Conservation (phyloP, 2,888 invertebrate species). For the Acronicta psi region DNA sequence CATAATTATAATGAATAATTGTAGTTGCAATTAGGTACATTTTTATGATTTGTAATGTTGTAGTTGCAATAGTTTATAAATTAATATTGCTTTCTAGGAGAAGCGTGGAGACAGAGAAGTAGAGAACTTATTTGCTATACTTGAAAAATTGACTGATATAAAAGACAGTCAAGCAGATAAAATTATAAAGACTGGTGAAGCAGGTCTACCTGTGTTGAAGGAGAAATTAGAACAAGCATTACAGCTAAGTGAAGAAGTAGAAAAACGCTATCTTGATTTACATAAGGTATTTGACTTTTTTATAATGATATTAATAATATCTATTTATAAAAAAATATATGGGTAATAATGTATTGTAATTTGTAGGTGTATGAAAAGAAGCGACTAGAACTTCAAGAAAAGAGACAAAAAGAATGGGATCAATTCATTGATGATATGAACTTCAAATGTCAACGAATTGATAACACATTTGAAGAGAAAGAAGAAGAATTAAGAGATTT, state of each 20-base stretch:
- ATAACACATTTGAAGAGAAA: conserved; percentile 93
- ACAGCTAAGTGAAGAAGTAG: conserved; percentile 90
- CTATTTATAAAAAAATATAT: no score
- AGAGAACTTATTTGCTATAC: conserved; percentile 92
- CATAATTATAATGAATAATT: no score
- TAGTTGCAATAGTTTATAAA: no score
- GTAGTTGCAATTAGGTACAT: background rate
- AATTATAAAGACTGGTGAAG: conserved; percentile 90
- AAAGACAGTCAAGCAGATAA: conserved; percentile 92
- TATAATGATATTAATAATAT: background rate
- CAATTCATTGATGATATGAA: conserved; percentile 94
- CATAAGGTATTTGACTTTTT: conserved; percentile 74
- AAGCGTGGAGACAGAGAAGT: conserved; percentile 94
- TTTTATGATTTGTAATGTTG: no score
- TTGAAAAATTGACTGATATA: conserved; percentile 93
- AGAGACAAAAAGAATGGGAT: conserved; percentile 90
- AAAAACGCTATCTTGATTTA: conserved; percentile 88
- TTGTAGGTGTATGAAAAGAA: conserved; percentile 71
- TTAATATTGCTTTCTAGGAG: conserved; percentile 86
- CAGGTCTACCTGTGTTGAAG: conserved; percentile 89
- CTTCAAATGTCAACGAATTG: conserved; percentile 92
- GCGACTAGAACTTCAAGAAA: conserved; percentile 70
- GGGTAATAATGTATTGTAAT: no score
- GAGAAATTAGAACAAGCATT: conserved; percentile 91
- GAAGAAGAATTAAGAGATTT: conserved; percentile 93